phyloP scores from a whole-genome alignment of 2,888 invertebrate genomes.

The Drosophila multiciliata region DNA sequence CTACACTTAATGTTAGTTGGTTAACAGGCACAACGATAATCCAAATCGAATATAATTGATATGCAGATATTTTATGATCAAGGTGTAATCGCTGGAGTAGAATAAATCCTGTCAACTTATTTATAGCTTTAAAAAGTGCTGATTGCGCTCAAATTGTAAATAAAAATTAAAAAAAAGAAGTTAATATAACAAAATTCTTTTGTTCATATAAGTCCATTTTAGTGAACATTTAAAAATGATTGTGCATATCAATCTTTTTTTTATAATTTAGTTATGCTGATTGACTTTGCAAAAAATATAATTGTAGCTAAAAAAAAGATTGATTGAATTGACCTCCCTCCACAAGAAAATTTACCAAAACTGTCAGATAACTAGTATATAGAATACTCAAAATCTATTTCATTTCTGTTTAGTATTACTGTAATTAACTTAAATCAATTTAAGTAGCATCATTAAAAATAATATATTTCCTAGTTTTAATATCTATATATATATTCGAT shows the following conservation, averaged over 20 bases:
- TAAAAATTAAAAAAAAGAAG: not conserved
- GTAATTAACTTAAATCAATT: not conserved
- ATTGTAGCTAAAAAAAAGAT: not conserved
- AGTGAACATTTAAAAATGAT: not conserved
- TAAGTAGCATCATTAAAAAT: not conserved
- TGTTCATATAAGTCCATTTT: not conserved
- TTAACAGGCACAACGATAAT: not conserved
- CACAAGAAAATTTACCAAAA: not conserved
- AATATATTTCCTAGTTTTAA: fast-evolving
- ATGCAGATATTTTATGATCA: not conserved
- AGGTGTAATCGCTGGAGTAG: not conserved
- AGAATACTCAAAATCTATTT: not conserved
- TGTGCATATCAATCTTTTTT: not conserved
- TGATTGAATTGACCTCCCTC: not conserved
- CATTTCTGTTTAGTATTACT: not conserved
- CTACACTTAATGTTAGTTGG: not conserved
- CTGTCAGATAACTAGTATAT: not conserved
- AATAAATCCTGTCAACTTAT: not conserved
- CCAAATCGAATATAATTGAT: not conserved
- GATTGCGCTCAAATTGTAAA: not conserved
- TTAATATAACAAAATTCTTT: not conserved
- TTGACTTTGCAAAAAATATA: not conserved
- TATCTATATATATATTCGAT: not conserved
- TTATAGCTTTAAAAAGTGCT: not conserved
- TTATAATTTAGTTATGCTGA: too few species aligned